A percentile compares a stretch with the other conserved stretches of the same genome.
These are phyloP conservation scores for Sinohyriopsis cumingii DNA, from an alignment of 2,888 invertebrate genomes.

Conservation along the genomic window DNA sequence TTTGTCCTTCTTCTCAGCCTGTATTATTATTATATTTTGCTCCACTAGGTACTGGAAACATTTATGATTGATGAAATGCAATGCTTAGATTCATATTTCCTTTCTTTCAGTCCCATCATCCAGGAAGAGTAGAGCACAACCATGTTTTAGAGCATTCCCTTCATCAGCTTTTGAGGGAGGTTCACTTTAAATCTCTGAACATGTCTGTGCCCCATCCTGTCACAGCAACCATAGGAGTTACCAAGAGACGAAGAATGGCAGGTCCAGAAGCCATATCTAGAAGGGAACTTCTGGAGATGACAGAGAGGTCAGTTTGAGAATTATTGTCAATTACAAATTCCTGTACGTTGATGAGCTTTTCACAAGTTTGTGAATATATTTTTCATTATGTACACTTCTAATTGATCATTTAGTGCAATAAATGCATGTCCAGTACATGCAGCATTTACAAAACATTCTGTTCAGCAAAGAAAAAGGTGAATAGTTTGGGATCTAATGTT, in stretches of 20 bases:
- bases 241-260: conserved; percentile 90
- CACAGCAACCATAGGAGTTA: conserved; percentile 93
- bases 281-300: conserved; percentile 90
- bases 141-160: conserved; percentile 97
- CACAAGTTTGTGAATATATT: not conserved
- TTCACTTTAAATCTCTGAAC: conserved; percentile 93
- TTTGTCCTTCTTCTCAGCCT: too few relatives aligned
- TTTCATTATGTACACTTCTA: too few relatives aligned
- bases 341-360: not conserved
- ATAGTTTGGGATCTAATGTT: too few relatives aligned
- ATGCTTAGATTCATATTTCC: too few relatives aligned
- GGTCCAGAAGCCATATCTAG: conserved; percentile 93
- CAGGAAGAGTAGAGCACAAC: conserved; percentile 82
- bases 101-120: conserved; percentile 28
- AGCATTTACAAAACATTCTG: too few relatives aligned
- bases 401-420: too few relatives aligned
- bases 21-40: too few relatives aligned
- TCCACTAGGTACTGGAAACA: too few relatives aligned
- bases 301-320: conserved; percentile 76
- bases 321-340: not conserved
- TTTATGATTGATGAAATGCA: too few relatives aligned
- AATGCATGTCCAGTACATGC: too few relatives aligned
- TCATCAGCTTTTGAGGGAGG: conserved; percentile 92
- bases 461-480: too few relatives aligned
- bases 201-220: conserved; percentile 96